Evolutionary conservation across 30 jellyfish, hydroid and myxozoan genomes (phyloP).

Genomic region (Aurelia sp.): DNA sequence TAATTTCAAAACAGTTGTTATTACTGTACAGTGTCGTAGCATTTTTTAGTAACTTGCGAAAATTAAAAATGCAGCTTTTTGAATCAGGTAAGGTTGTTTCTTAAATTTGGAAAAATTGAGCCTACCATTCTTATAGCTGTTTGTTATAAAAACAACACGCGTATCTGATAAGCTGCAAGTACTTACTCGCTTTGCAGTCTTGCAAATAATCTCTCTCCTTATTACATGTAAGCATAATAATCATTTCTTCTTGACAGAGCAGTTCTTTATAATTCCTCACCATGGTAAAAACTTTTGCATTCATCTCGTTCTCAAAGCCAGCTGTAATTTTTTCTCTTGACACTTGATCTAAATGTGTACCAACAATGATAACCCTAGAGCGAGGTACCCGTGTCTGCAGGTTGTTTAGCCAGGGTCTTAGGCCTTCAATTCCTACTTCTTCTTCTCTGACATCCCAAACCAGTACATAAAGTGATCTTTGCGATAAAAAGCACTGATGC

Average conservation of each 20-base stretch:
- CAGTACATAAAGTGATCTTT: conserved; percentile 79
- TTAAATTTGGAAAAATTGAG: too few species aligned
- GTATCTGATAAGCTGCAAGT: neutral
- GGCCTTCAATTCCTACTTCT: conserved; percentile 62
- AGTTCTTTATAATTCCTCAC: conserved; percentile 8
- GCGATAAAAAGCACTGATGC: conserved; percentile 91
- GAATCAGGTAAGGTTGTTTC: too few species aligned
- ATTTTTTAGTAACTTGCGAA: too few species aligned
- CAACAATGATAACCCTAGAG: conserved; percentile 81
- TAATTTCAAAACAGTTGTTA: too few species aligned
- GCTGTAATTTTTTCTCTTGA: conserved; percentile 5
- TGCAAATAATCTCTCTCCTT: neutral
- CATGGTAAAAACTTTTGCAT: neutral
- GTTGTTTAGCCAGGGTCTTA: conserved; percentile 91
- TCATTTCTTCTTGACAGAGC: conserved; percentile 14
- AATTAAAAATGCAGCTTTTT: too few species aligned
- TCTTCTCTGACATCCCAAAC: conserved; percentile 84
- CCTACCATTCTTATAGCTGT: too few species aligned
- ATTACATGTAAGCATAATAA: conserved; percentile 5
- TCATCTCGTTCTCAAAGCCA: conserved; percentile 25
- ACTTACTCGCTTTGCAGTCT: conserved; percentile 41
- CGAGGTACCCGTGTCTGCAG: conserved; percentile 81
- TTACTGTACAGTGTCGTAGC: too few species aligned
- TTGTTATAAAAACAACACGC: too few species aligned
- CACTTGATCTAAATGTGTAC: conserved; percentile 81